Percentiles rank a stretch among this genome's conserved stretches.
Conservation (phyloP, 2,797 vertebrate genomes). For the Xenops minutus region DNA sequence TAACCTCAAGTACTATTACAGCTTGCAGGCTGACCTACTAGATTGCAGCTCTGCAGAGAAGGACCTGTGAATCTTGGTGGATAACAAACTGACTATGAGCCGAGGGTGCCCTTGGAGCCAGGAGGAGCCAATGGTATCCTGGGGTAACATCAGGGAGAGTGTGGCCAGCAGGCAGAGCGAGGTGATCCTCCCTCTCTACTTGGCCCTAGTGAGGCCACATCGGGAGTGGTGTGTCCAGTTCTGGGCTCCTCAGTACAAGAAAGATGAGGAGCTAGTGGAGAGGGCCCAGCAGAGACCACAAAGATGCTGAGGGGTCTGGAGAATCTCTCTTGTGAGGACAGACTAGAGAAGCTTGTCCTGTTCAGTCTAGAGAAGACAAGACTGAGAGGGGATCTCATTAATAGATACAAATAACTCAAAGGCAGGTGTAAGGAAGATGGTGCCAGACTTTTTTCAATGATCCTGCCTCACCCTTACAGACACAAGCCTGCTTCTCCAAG, state of each 20-base stretch:
- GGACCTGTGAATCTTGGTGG: background rate
- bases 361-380: too few relatives aligned
- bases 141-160: background rate
- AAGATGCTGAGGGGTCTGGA: too few relatives aligned
- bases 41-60: background rate
- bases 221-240: background rate
- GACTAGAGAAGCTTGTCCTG: too few relatives aligned
- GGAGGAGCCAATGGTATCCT: background rate
- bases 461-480: fast-evolving
- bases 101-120: background rate
- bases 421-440: fast-evolving
- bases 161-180: background rate
- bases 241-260: too few relatives aligned
- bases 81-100: background rate
- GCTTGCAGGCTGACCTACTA: background rate
- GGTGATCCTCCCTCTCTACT: background rate
- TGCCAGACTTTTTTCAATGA: background rate
- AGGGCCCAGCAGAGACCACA: too few relatives aligned
- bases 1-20: background rate
- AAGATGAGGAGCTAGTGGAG: too few relatives aligned
- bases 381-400: background rate
- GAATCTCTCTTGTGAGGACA: too few relatives aligned
- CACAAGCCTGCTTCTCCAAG: background rate
- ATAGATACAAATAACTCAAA: background rate
- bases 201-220: too few relatives aligned